Conservation (phyloP, 2,888 invertebrate species). For the Papilio gigon region DNA sequence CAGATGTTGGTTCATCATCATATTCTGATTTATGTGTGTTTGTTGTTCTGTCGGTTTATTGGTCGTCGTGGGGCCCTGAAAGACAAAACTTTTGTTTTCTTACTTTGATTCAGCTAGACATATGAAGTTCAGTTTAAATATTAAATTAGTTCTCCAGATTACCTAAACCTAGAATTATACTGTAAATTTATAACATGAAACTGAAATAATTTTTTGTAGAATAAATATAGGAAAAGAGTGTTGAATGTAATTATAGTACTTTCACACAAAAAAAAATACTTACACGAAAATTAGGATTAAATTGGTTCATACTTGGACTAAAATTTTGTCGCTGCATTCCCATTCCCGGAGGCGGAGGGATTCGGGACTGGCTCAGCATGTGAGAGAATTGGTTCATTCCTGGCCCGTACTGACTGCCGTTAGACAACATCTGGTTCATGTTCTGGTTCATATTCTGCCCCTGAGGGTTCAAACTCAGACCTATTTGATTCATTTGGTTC, state of each 20-base stretch:
- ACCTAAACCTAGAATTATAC: too few species aligned
- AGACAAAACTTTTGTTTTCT: too few species aligned
- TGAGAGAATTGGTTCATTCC: slow-evolving; percentile 67
- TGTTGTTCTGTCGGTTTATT: slow-evolving; percentile 59
- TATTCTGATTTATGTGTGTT: slow-evolving; percentile 49
- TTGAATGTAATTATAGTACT: not conserved
- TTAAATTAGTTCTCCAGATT: too few species aligned
- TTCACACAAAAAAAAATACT: slow-evolving; percentile 52
- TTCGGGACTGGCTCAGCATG: slow-evolving; percentile 69
- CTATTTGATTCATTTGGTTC: slow-evolving; percentile 53
- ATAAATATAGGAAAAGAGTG: too few species aligned
- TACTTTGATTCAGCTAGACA: too few species aligned
- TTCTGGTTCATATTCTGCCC: slow-evolving; percentile 52
- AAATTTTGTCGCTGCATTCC: slow-evolving; percentile 72
- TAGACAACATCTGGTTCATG: slow-evolving; percentile 60
- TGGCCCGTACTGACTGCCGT: slow-evolving; percentile 67
- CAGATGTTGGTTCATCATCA: slow-evolving; percentile 58
- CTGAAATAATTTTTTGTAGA: too few species aligned
- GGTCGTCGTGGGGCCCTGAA: slow-evolving; percentile 62
- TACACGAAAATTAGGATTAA: slow-evolving; percentile 74
- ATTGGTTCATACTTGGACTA: slow-evolving; percentile 66
- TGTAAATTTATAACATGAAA: too few species aligned
- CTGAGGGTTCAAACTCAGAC: slow-evolving; percentile 49
- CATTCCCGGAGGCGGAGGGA: slow-evolving; percentile 71
- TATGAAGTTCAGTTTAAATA: too few species aligned